phyloP scores from a whole-genome alignment of 2,888 invertebrate species.

The Agriopis marginaria region DNA sequence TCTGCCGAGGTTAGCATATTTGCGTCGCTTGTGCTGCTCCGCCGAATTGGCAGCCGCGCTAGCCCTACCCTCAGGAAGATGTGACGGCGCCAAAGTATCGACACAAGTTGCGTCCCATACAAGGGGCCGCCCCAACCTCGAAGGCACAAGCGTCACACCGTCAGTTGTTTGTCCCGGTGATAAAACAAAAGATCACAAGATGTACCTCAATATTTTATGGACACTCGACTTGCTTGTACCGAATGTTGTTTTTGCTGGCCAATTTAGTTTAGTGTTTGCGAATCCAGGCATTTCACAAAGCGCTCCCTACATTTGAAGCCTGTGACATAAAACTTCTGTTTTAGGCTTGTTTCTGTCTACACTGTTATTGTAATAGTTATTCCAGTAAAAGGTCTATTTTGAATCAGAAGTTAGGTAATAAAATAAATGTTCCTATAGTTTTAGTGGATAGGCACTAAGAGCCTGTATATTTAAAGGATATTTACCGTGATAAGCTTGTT shows the following conservation, averaged over 20 bases:
- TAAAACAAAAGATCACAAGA: background rate
- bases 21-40: too few species aligned
- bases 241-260: background rate
- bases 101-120: too few species aligned
- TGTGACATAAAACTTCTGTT: slow-evolving; percentile 11
- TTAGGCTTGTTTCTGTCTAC: slow-evolving; percentile 9
- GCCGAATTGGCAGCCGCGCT: too few species aligned
- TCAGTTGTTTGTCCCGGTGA: too few species aligned
- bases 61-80: too few species aligned
- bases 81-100: too few species aligned
- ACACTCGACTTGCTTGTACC: background rate
- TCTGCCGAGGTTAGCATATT: too few species aligned
- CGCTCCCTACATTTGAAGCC: background rate
- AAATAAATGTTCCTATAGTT: background rate
- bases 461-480: too few species aligned
- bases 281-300: slow-evolving; percentile 5
- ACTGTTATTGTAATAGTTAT: slow-evolving; percentile 1
- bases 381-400: slow-evolving; percentile 1
- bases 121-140: too few species aligned
- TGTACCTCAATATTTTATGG: background rate
- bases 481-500: too few species aligned
- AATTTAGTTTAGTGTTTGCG: slow-evolving; percentile 1
- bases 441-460: background rate
- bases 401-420: slow-evolving; percentile 7
- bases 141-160: too few species aligned